A percentile compares a stretch with the other conserved stretches of the same genome.
These are phyloP conservation scores for Acronicta alni DNA, from an alignment of 2,888 invertebrate genomes.

Conservation along the genomic window DNA sequence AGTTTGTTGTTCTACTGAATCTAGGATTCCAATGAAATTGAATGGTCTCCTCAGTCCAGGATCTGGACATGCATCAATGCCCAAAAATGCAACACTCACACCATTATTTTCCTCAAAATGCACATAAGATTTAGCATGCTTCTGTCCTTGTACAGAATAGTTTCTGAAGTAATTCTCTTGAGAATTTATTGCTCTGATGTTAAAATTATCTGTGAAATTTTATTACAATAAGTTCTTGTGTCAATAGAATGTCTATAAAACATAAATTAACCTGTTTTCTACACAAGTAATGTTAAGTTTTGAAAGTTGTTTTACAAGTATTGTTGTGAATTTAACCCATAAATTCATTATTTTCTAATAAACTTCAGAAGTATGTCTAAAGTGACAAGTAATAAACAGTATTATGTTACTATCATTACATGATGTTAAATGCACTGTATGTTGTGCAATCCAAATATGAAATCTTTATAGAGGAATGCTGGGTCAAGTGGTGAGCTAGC, in stretches of 20 bases:
- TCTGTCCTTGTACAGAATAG: constrained; percentile 94
- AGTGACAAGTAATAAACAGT: not conserved
- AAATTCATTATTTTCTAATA: no score
- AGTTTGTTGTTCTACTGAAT: constrained; percentile 87
- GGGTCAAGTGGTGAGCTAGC: no score
- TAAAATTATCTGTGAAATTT: constrained; percentile 93
- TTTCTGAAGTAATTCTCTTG: constrained; percentile 93
- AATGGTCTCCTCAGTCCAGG: constrained; percentile 96
- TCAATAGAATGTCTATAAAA: no score
- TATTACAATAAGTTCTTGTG: not conserved
- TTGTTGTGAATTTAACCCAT: no score
- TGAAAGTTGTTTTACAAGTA: no score
- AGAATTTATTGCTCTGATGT: constrained; percentile 92
- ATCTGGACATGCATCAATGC: constrained; percentile 95
- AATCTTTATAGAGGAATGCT: not conserved
- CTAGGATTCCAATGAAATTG: constrained; percentile 95
- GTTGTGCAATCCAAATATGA: not conserved
- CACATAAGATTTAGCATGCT: constrained; percentile 92
- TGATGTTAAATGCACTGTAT: not conserved
- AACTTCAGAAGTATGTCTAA: not conserved
- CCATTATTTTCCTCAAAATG: constrained; percentile 88
- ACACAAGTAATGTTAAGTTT: no score
- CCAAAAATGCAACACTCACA: constrained; percentile 94
- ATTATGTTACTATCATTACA: not conserved
- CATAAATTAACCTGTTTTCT: no score